Conservation (phyloP, 2,888 invertebrate genomes). For the Acanthosepion esculentum region DNA sequence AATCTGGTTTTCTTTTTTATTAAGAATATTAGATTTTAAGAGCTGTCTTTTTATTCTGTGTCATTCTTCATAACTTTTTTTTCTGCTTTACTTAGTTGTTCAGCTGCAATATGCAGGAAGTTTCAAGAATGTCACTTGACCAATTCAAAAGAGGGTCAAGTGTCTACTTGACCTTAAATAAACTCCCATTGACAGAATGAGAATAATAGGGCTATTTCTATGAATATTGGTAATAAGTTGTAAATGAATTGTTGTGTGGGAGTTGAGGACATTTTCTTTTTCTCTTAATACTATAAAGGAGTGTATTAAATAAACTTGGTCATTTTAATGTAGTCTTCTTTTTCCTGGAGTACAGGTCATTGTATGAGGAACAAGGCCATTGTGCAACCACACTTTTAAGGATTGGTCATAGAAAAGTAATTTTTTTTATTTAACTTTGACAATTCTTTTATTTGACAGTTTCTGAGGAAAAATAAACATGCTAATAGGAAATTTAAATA, state of each 20-base stretch:
- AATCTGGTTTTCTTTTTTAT: no score
- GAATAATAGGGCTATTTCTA: neutral
- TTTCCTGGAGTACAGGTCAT: neutral
- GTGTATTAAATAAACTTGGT: neutral
- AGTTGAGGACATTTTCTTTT: neutral
- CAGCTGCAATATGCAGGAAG: neutral
- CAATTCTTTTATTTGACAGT: no score
- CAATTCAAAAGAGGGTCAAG: slow-evolving; percentile 21
- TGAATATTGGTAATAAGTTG: neutral
- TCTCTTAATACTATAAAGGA: no score
- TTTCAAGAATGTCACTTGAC: neutral
- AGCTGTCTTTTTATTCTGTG: neutral
- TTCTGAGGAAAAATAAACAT: no score
- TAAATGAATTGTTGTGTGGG: neutral
- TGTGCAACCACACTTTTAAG: neutral
- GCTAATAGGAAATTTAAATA: no score
- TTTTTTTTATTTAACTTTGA: no score
- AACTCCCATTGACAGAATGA: neutral
- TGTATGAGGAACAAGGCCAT: neutral
- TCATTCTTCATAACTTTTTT: neutral
- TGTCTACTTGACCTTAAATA: neutral
- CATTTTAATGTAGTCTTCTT: neutral
- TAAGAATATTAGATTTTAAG: no score
- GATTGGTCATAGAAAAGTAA: neutral
- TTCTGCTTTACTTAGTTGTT: neutral